A percentile compares a stretch with the other conserved stretches of the same genome.
Evolutionary conservation across 2,113 vertebrate genomes (phyloP).

Genomic region (Brachionichthys hirsutus): DNA sequence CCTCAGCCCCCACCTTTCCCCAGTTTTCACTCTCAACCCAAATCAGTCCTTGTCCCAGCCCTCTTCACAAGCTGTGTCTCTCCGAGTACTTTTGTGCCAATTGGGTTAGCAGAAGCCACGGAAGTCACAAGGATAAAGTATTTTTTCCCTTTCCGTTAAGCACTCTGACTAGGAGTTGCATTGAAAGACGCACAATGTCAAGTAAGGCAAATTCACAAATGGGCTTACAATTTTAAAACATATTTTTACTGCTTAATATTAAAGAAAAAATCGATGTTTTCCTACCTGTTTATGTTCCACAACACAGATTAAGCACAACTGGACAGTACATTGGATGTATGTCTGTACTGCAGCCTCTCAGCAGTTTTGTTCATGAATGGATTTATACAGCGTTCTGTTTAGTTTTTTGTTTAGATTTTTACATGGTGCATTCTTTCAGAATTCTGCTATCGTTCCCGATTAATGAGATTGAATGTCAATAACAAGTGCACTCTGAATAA

Average conservation of each 20-base stretch:
- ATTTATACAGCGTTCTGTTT: no score
- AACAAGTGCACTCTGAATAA: conserved; percentile 54
- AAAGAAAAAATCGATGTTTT: no score
- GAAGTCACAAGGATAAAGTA: background rate
- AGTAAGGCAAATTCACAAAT: no score
- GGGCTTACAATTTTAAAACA: no score
- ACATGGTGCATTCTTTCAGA: conserved; percentile 31
- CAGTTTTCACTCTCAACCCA: conserved; percentile 39
- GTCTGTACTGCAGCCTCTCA: background rate
- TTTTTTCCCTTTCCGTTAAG: background rate
- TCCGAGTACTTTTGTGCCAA: conserved; percentile 13
- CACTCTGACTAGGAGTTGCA: background rate
- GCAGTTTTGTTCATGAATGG: background rate
- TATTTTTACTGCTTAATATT: no score
- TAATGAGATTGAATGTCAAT: conserved; percentile 48
- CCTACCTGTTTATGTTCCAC: no score
- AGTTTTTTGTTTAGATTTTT: conserved; percentile 19
- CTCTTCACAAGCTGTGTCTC: conserved; percentile 39
- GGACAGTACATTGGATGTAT: no score
- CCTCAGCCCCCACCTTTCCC: conserved; percentile 56
- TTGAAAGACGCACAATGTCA: no score
- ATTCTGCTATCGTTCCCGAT: conserved; percentile 46
- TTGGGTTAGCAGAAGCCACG: background rate
- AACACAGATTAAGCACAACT: no score
- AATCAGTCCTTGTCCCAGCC: conserved; percentile 46